Evolutionary conservation across 2,888 invertebrate species (phyloP).

Genomic region (Neoascia interrupta): DNA sequence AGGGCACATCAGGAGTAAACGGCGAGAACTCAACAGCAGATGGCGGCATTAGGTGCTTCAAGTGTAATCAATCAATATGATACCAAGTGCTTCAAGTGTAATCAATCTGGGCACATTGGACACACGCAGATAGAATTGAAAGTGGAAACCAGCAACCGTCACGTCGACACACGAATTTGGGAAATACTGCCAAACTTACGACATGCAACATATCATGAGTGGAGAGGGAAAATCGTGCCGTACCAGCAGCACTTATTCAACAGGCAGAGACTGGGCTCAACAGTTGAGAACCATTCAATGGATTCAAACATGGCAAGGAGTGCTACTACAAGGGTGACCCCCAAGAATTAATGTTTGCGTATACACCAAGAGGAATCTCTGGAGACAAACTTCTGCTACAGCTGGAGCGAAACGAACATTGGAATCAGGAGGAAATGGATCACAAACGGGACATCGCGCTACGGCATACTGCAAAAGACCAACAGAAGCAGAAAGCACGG

Average conservation of each 20-base stretch:
- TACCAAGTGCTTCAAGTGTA: conserved; percentile 13
- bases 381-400: not conserved
- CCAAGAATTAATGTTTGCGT: not conserved
- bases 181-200: not conserved
- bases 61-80: not conserved
- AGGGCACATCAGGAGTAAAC: not conserved
- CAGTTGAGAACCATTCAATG: not conserved
- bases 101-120: conserved; percentile 13
- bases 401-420: not conserved
- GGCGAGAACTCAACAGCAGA: not conserved
- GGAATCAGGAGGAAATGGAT: conserved; percentile 12
- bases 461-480: not conserved
- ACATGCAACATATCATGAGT: not conserved
- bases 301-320: not conserved
- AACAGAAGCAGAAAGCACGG: conserved; percentile 3
- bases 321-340: not conserved
- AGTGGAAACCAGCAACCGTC: conserved; percentile 1
- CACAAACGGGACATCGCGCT: not conserved
- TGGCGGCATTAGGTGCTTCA: not conserved
- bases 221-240: not conserved
- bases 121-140: not conserved
- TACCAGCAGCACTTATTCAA: not conserved
- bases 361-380: not conserved
- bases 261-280: not conserved
- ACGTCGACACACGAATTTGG: not conserved